Conservation (phyloP, 2,888 invertebrate genomes). For the Theretra japonica region DNA sequence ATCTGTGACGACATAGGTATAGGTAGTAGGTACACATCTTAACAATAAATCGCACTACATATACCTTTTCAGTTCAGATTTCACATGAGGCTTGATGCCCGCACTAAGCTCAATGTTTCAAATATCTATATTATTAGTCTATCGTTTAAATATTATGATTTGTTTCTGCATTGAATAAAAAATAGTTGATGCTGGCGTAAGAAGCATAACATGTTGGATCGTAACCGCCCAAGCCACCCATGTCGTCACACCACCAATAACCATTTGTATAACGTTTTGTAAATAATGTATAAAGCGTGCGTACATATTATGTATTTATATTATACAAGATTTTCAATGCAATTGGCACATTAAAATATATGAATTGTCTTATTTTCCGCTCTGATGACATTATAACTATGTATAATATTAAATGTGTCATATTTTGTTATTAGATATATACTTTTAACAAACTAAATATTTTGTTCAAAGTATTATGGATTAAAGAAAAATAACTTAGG, state of each 20-base stretch:
- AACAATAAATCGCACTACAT: no score
- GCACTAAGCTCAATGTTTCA: no score
- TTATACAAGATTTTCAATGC: neutral
- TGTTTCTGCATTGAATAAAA: no score
- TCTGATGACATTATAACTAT: no score
- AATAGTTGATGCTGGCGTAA: no score
- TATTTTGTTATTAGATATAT: neutral
- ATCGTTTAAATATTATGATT: no score
- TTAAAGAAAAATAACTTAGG: neutral
- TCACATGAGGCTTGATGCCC: no score
- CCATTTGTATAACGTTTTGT: neutral
- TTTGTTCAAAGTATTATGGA: neutral
- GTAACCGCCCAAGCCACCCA: neutral
- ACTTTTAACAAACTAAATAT: neutral
- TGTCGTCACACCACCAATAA: neutral
- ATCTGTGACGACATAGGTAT: neutral
- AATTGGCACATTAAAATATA: neutral
- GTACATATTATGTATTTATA: neutral
- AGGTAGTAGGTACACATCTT: no score
- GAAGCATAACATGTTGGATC: neutral
- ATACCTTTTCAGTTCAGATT: no score
- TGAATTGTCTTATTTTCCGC: no score
- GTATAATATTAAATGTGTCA: neutral
- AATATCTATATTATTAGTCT: no score
- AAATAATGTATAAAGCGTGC: conserved; percentile 1